Evolutionary conservation across 2,113 vertebrate species (phyloP), one percentile per base, ranked within the genome.

Genomic region (Laticauda laticaudata): DNA sequence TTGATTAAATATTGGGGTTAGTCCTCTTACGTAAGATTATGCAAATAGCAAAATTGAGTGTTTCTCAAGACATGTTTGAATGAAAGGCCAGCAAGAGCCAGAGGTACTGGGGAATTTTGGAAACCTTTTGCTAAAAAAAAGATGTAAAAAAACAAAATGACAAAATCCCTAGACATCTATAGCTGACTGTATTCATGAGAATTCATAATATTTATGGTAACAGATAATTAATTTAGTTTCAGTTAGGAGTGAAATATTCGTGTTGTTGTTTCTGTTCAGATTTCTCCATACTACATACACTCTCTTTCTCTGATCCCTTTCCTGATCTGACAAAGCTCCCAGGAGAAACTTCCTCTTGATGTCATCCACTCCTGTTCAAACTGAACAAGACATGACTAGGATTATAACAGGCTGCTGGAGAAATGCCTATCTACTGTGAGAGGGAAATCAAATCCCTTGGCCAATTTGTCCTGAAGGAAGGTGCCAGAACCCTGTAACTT

Each of bases 1-100:
- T 98, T 96, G 94, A 98, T 98, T 98, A 97, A 97, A 98, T 97
- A 97, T 95, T 97, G 96, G 96, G 51, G 95, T 97, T 97, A 96
- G 95, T 96, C 96, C 96, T 97, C 96, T 96, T 97, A 97, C 91
- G 95, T 97, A 98, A 97, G 97, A 96, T 96, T 96, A 97, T 96
- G 95, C 97, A 97, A 97, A 97, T 97, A 97, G 94, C 92, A 57
- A 86, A 97, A 96, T 95, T 94, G 95, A 96, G 93, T 96, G 97
- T 96, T 96, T 96, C 96, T 91, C 85, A 85, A 97, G 96, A 96
- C 29, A 87, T 89, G 89, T 97, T 97, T 91, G 90, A 97, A 96
- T 91, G 91, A 97, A 98, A 97, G 97, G 97, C 96, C 96, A 97
- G 87, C 93, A 96, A 96, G 95, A 95, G 94, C 96, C 95, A 92